These are phyloP conservation scores for Melolontha melolontha DNA, from an alignment of 2,888 invertebrate genomes.

Conservation along the genomic window DNA sequence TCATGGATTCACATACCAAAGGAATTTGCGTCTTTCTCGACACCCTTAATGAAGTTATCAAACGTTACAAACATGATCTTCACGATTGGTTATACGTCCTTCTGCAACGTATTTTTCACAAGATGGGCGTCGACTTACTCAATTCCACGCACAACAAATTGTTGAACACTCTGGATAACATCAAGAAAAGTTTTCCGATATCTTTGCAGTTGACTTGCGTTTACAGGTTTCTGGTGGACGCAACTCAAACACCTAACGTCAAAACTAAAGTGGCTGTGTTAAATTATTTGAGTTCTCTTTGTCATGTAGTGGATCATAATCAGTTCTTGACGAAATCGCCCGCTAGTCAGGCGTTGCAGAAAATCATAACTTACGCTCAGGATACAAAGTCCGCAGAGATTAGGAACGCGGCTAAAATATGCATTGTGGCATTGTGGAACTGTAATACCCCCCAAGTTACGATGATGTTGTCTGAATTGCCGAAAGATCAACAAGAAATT, in stretches of 20 bases:
- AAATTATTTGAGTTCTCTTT: conserved; percentile 75
- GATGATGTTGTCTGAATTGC: conserved; percentile 78
- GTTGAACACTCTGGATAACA: conserved; percentile 84
- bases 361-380: conserved; percentile 78
- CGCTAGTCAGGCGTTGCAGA: conserved; percentile 76
- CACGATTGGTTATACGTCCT: conserved; percentile 95
- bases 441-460: conserved; percentile 92
- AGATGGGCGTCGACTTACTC: conserved; percentile 87
- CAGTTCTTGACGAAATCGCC: conserved; percentile 64
- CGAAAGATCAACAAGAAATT: conserved; percentile 79
- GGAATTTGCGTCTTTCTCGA: conserved; percentile 95
- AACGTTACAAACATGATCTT: conserved; percentile 87
- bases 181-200: conserved; percentile 76
- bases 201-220: conserved; percentile 76
- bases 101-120: conserved; percentile 81
- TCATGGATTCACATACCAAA: conserved; percentile 96
- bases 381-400: conserved; percentile 79
- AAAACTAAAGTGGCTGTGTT: conserved; percentile 83
- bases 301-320: conserved; percentile 73
- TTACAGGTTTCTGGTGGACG: conserved; percentile 85
- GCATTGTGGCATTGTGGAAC: conserved; percentile 87
- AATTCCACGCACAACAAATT: conserved; percentile 94
- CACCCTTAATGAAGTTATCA: conserved; percentile 89
- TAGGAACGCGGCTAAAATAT: conserved; percentile 75
- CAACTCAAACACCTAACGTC: conserved; percentile 91